phyloP scores from a whole-genome alignment of 1,140 invertebrate genomes.

The Halesus radiatus region DNA sequence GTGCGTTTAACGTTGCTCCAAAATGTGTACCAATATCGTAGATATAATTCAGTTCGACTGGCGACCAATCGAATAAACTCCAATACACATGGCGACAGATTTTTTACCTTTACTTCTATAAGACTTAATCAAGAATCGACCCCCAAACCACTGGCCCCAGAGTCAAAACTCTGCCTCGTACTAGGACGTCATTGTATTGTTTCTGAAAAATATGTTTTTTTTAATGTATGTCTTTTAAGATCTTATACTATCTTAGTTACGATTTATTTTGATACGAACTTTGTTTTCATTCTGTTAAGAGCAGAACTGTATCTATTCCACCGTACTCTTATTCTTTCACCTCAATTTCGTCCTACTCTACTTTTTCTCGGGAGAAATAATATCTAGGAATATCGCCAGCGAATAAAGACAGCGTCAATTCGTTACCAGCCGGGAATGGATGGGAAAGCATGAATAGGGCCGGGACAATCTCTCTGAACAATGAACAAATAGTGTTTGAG shows the following conservation, averaged over 20 bases:
- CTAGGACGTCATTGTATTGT: neutral
- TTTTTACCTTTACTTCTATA: no score
- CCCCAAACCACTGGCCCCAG: neutral
- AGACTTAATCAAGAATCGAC: neutral
- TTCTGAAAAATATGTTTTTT: neutral
- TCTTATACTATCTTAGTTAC: neutral
- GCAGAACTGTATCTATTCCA: constrained; percentile 10
- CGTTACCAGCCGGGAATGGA: neutral
- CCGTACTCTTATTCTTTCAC: neutral
- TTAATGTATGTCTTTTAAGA: neutral
- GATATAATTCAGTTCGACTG: no score
- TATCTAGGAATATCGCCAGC: constrained; percentile 25
- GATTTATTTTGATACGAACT: neutral
- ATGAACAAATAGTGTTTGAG: constrained; percentile 35
- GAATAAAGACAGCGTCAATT: constrained; percentile 31
- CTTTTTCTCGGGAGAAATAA: constrained; percentile 26
- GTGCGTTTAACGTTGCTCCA: no score
- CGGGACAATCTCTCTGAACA: neutral
- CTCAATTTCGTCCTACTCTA: neutral
- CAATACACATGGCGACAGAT: no score
- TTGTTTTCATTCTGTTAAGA: neutral
- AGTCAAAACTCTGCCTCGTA: no score
- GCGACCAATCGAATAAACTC: no score
- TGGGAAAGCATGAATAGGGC: neutral
- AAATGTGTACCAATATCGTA: no score